phyloP scores from a whole-genome alignment of 2,888 invertebrate genomes.

The Apamea anceps region DNA sequence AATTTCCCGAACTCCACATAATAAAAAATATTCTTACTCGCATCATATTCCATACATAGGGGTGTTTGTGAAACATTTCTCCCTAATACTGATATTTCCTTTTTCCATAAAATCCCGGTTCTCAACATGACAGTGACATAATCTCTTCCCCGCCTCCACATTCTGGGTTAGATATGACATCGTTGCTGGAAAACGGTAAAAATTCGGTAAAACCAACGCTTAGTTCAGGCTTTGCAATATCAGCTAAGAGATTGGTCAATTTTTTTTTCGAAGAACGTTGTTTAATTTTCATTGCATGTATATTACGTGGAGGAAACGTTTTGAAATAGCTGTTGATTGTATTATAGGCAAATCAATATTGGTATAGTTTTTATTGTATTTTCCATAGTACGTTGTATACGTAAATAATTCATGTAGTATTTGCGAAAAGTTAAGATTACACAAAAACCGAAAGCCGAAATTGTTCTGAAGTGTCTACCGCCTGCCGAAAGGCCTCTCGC shows the following conservation, averaged over 20 bases:
- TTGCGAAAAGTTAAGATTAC: too few relatives aligned
- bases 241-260: constrained; percentile 7
- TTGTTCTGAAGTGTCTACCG: too few relatives aligned
- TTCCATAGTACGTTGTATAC: too few relatives aligned
- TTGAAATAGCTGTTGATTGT: too few relatives aligned
- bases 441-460: too few relatives aligned
- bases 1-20: neutral
- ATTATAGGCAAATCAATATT: neutral
- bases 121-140: constrained; percentile 61
- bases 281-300: constrained; percentile 3
- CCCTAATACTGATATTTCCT: constrained; percentile 55
- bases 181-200: constrained; percentile 31
- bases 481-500: too few relatives aligned
- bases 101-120: constrained; percentile 62
- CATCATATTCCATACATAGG: constrained; percentile 14
- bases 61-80: constrained; percentile 40
- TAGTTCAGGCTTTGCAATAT: constrained; percentile 21
- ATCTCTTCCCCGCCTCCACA: constrained; percentile 53
- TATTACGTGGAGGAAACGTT: neutral
- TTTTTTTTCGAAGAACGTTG: neutral
- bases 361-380: neutral
- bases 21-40: constrained; percentile 13
- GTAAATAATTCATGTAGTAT: too few relatives aligned
- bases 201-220: constrained; percentile 23
- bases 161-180: constrained; percentile 57